Percentiles rank a stretch among this genome's conserved stretches.
Evolutionary conservation across 2,888 invertebrate genomes (phyloP).

Genomic region (Caenorhabditis sulstoni): DNA sequence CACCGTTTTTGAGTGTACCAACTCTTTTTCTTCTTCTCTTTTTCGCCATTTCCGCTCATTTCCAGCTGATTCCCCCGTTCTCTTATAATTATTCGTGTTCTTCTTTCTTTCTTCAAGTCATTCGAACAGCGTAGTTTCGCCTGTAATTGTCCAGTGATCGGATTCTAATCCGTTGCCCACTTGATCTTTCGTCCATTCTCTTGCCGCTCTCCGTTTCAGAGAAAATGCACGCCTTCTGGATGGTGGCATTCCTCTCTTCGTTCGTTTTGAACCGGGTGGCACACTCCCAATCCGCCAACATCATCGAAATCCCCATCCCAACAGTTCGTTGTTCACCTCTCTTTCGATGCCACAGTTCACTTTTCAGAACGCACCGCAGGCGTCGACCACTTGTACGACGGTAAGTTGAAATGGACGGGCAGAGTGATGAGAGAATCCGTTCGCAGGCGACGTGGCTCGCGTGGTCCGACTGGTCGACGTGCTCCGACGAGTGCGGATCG

Average conservation of each 20-base stretch:
- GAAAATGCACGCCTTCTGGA: slow-evolving; percentile 36
- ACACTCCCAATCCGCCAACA: slow-evolving; percentile 35
- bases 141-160: not conserved
- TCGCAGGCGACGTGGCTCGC: slow-evolving; percentile 63
- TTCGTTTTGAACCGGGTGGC: not conserved
- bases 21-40: not conserved
- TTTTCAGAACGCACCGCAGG: slow-evolving; percentile 47
- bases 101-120: not conserved
- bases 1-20: not conserved
- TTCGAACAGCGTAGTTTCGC: slow-evolving; percentile 3
- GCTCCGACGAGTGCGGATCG: slow-evolving; percentile 69
- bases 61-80: not conserved
- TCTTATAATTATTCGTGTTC: not conserved
- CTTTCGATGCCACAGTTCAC: not conserved
- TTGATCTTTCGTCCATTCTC: not conserved
- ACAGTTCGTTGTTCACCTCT: slow-evolving; percentile 40
- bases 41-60: not conserved
- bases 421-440: not conserved
- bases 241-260: slow-evolving; percentile 30
- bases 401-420: slow-evolving; percentile 18
- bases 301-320: slow-evolving; percentile 46
- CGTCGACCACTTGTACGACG: slow-evolving; percentile 49
- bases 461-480: slow-evolving; percentile 69
- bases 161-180: not conserved
- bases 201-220: not conserved